A percentile compares a stretch with the other conserved stretches of the same genome.
Evolutionary conservation across 2,797 vertebrate genomes (phyloP).

Genomic region (Channallabes apus): DNA sequence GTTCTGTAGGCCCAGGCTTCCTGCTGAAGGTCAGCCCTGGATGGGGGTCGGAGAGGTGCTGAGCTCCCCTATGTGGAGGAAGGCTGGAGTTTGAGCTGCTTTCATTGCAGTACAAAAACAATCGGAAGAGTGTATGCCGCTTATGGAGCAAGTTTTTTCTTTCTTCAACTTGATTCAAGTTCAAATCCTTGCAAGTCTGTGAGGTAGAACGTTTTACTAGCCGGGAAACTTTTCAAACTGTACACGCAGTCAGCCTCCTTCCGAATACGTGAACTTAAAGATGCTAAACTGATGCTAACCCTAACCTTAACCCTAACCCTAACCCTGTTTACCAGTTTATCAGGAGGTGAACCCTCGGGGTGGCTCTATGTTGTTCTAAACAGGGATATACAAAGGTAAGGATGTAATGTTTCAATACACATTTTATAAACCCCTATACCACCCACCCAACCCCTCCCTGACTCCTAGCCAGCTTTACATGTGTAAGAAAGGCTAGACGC

Average conservation of each 20-base stretch:
- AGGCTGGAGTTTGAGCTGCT: not conserved
- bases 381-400: no score
- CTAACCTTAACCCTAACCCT: no score
- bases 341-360: not conserved
- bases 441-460: no score
- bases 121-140: no score
- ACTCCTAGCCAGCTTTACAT: no score
- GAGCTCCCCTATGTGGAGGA: slow-evolving; percentile 47
- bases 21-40: slow-evolving; percentile 62
- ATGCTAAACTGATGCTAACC: no score
- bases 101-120: not conserved
- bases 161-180: not conserved
- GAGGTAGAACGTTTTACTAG: not conserved
- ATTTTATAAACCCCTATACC: no score
- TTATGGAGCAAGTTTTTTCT: no score
- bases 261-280: not conserved
- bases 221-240: not conserved
- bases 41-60: slow-evolving; percentile 46
- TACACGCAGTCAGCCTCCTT: not conserved
- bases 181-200: not conserved
- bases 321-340: no score
- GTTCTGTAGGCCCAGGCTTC: slow-evolving; percentile 34
- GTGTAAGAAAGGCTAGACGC: no score
- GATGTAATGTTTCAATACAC: no score
- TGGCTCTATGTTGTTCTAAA: not conserved